These are phyloP conservation scores for Diadumene lineata DNA, from an alignment of 92 coral and sea anemone species.

Conservation along the genomic window DNA sequence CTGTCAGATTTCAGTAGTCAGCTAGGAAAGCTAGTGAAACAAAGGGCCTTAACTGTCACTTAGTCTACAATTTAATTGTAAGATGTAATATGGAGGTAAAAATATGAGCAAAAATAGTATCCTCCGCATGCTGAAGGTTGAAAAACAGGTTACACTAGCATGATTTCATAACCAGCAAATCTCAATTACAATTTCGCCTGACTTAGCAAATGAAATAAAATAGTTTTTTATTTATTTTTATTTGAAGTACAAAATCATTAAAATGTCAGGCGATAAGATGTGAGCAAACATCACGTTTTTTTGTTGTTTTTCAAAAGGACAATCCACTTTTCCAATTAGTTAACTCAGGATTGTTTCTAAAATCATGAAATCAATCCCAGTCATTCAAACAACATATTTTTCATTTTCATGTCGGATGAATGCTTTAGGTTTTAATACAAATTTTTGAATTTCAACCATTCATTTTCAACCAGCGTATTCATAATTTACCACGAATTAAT, in stretches of 20 bases:
- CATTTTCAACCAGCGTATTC: not conserved
- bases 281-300: not conserved
- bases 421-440: not conserved
- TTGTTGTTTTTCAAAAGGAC: not conserved
- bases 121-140: too few relatives aligned
- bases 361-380: not conserved
- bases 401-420: not conserved
- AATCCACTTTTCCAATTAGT: not conserved
- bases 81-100: too few relatives aligned
- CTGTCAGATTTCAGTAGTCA: too few relatives aligned
- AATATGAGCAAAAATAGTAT: too few relatives aligned
- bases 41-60: too few relatives aligned
- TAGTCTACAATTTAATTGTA: too few relatives aligned
- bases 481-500: conserved; percentile 3
- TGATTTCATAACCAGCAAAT: too few relatives aligned
- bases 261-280: not conserved
- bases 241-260: not conserved
- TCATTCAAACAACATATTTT: not conserved
- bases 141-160: too few relatives aligned
- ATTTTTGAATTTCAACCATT: not conserved
- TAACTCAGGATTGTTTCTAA: not conserved
- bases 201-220: not conserved
- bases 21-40: too few relatives aligned
- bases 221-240: too few relatives aligned
- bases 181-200: too few relatives aligned